These are phyloP conservation scores for Malurus elegans DNA, from an alignment of 2,113 vertebrate genomes.

Conservation along the genomic window DNA sequence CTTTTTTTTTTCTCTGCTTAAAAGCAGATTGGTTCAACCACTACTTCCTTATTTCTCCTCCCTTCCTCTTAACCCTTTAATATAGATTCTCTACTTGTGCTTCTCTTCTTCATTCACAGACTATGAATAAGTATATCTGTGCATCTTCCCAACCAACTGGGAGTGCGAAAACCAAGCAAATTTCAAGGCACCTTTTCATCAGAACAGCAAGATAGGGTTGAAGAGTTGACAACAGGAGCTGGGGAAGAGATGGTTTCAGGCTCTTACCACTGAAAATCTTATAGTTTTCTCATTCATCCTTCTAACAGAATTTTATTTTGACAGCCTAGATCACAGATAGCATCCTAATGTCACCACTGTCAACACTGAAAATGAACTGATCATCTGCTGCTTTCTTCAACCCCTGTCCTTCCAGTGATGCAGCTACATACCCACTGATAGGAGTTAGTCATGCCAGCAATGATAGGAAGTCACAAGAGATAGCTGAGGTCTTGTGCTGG, in stretches of 20 bases:
- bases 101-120: not conserved
- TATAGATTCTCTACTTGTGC: not conserved
- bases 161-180: not conserved
- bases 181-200: not conserved
- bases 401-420: not conserved
- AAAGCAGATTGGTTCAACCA: slow-evolving; percentile 28
- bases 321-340: not conserved
- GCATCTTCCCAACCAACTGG: not conserved
- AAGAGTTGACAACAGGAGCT: not conserved
- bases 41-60: slow-evolving; percentile 55
- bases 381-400: not conserved
- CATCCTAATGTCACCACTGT: not conserved
- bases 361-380: not conserved
- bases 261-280: not conserved
- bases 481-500: not conserved
- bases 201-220: not conserved
- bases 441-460: not conserved
- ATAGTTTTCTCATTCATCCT: not conserved
- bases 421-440: not conserved
- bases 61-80: slow-evolving; percentile 56
- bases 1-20: not conserved
- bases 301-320: not conserved
- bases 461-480: not conserved
- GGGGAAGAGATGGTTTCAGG: not conserved
- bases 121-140: not conserved